These are phyloP conservation scores for Danionella dracula DNA, from an alignment of 2,797 vertebrate species.

Conservation along the genomic window DNA sequence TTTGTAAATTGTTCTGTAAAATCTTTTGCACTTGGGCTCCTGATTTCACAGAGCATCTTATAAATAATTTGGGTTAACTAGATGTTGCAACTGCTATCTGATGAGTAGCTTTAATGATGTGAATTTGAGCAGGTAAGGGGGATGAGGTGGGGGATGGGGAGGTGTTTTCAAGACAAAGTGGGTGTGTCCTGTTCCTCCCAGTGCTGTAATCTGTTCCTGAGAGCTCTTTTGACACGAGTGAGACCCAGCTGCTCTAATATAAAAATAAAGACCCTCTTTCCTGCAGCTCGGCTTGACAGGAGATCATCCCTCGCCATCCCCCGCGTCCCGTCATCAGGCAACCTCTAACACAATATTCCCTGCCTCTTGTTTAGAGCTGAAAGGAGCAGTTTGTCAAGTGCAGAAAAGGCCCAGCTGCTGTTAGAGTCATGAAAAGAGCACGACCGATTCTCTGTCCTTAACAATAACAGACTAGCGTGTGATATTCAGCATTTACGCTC, in stretches of 20 bases:
- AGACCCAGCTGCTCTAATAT: constrained; percentile 77
- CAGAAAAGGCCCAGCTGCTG: constrained; percentile 21
- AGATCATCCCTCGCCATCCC: constrained; percentile 24
- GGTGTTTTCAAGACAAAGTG: neutral
- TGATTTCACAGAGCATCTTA: too few relatives aligned
- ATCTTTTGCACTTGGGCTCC: too few relatives aligned
- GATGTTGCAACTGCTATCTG: too few relatives aligned
- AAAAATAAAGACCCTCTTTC: constrained; percentile 73
- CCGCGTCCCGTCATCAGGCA: constrained; percentile 21
- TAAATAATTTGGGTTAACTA: too few relatives aligned
- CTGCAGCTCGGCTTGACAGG: constrained; percentile 66
- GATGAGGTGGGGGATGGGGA: neutral
- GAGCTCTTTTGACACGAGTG: constrained; percentile 45
- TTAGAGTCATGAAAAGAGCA: constrained; percentile 29
- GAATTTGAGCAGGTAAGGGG: neutral
- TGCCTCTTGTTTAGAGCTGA: constrained; percentile 15
- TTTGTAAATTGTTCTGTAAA: too few relatives aligned
- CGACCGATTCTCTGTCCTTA: neutral
- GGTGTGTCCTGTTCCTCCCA: constrained; percentile 3
- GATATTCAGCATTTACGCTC: constrained; percentile 5
- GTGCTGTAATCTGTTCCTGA: constrained; percentile 57
- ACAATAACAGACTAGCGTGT: constrained; percentile 22
- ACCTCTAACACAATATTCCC: constrained; percentile 11
- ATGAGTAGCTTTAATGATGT: too few relatives aligned
- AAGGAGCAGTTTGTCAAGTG: constrained; percentile 13